Base-by-base conservation (phyloP, 2,888 invertebrate genomes). In the Erebia ligea region DNA sequence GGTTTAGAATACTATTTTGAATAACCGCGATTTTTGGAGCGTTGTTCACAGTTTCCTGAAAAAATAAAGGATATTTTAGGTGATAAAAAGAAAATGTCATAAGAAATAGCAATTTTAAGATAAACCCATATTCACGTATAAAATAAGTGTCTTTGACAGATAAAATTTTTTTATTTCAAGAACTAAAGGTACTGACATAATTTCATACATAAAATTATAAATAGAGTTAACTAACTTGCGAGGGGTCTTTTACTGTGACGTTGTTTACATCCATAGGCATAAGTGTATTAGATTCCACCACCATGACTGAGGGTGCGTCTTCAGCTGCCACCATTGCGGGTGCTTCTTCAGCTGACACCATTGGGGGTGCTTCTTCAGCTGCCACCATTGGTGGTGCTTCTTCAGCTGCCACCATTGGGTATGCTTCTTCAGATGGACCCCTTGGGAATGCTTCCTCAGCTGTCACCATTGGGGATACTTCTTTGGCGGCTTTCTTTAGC, bases 161-260 rank as follows among this genome's bases (percentile, higher is more conserved):
- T 52, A 52, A 52, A 52, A 4, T 2, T 52, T 52, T 50, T 52
- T 52, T 52, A 52, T 52, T 52, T 52, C 50, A 52, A 52, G 50
- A 52, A 52, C 50, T 52, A 52, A 52, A 52, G 50, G 50, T 52
- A 52, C 50, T 52, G 50, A 52, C 50, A 52, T 52, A 52, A 52
- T 52, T 52, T 52, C 50, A 52, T 52, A 52, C 50, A 52, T 52
- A 52, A n/a, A n/a, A 52, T 52, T 52, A 52, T 52, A 52, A 52
- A 52, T 52, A 52, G 50, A 52, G 50, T 52, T 52, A 52, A 52
- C 50, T 52, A 52, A 52, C 50, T 52, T 52, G 50, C 50, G 50
- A 52, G 50, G 50, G 50, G 50, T 52, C 50, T 52, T 52, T 52
- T 52, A 52, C 50, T 52, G 50, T 52, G 17, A 52, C 50, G 50